A percentile compares a stretch with the other conserved stretches of the same genome.
phyloP scores from a whole-genome alignment of 2,113 vertebrate species.

The Clupea harengus region DNA sequence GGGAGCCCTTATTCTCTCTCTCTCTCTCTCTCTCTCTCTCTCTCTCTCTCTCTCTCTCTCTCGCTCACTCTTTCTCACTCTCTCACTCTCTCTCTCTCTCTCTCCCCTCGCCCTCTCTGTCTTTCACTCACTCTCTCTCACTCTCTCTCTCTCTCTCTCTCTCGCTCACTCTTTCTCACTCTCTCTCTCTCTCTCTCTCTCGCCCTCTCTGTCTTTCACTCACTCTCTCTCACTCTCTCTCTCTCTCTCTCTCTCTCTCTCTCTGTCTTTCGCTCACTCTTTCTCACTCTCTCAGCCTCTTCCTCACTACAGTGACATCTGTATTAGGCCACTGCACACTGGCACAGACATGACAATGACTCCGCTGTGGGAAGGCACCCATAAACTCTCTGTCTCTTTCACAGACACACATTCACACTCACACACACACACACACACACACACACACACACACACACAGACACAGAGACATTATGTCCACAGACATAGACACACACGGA shows the following conservation, averaged over 20 bases:
- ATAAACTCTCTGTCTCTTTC: neutral
- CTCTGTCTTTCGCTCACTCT: neutral
- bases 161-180: neutral
- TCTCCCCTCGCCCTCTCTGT: no score
- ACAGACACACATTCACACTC: slow-evolving; percentile 20
- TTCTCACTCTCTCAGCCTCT: neutral
- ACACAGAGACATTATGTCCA: neutral
- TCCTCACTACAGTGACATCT: slow-evolving; percentile 32
- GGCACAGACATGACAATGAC: slow-evolving; percentile 16
- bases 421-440: slow-evolving; percentile 11
- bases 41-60: neutral
- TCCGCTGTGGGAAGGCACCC: slow-evolving; percentile 15
- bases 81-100: no score
- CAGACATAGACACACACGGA: slow-evolving; percentile 21
- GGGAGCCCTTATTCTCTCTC: neutral
- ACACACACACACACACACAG: slow-evolving; percentile 21
- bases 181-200: no score
- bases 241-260: neutral
- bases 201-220: no score
- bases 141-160: neutral
- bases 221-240: no score
- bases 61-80: no score
- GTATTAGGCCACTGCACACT: slow-evolving; percentile 37
- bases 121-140: neutral
- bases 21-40: neutral